Evolutionary conservation across 2,797 vertebrate species (phyloP).

Genomic region (Enteromius thamalakanensis): DNA sequence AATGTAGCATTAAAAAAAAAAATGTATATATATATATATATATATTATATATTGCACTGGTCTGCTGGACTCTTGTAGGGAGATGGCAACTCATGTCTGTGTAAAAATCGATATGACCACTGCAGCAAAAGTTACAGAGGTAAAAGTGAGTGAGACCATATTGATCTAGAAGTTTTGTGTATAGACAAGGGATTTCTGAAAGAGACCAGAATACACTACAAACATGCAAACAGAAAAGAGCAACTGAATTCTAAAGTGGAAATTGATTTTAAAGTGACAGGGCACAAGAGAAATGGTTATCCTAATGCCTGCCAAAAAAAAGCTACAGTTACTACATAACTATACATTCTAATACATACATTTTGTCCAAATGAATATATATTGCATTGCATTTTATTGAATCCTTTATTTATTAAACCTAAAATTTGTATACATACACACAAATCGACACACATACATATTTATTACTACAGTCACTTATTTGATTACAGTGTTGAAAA

Average conservation of each 20-base stretch:
- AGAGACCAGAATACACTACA: slow-evolving; percentile 45
- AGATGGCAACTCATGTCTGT: slow-evolving; percentile 29
- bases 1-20: neutral
- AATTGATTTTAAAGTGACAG: neutral
- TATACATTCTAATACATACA: neutral
- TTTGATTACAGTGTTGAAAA: neutral
- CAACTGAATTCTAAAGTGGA: slow-evolving; percentile 11
- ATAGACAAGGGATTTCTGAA: slow-evolving; percentile 43
- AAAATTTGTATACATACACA: neutral
- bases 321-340: neutral
- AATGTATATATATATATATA: no score
- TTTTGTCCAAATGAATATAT: neutral
- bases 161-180: slow-evolving; percentile 13
- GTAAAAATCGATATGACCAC: slow-evolving; percentile 30
- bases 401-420: neutral
- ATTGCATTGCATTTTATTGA: neutral
- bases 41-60: neutral
- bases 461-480: neutral
- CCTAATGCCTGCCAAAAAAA: neutral
- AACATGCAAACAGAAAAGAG: slow-evolving; percentile 33
- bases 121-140: slow-evolving; percentile 5
- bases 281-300: neutral
- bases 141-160: slow-evolving; percentile 15
- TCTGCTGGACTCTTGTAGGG: slow-evolving; percentile 32
- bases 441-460: neutral